Conservation (phyloP, 2,888 invertebrate species). For the Cataglyphis cursor region DNA sequence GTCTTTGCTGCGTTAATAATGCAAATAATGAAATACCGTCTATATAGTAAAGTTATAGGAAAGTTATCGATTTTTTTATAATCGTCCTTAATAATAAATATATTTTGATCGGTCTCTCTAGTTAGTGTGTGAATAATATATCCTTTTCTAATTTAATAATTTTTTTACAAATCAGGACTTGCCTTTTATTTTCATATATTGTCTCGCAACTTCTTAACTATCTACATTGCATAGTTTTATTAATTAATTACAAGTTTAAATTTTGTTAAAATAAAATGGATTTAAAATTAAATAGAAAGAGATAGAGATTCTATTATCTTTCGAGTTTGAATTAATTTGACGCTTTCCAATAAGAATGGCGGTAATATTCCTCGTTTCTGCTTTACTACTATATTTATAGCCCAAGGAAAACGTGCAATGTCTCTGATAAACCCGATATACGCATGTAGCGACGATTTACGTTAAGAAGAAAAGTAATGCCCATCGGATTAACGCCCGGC, state of each 20-base stretch:
- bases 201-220: neutral
- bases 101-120: neutral
- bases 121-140: neutral
- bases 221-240: neutral
- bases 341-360: neutral
- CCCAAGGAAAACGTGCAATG: neutral
- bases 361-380: neutral
- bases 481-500: constrained; percentile 57
- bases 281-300: neutral
- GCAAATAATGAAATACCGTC: neutral
- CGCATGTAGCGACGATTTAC: constrained; percentile 33
- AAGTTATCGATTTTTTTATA: neutral
- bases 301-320: neutral
- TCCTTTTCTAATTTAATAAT: neutral
- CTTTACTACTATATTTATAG: constrained; percentile 13
- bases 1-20: neutral
- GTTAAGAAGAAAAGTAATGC: constrained; percentile 54
- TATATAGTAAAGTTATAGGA: neutral
- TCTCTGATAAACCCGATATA: constrained; percentile 35
- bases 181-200: neutral
- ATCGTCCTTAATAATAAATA: neutral
- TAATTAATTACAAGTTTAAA: neutral
- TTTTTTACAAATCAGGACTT: neutral
- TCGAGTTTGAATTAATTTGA: neutral
- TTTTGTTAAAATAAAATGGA: neutral